Percentiles rank a stretch among this genome's conserved stretches.
Evolutionary conservation across 2,888 invertebrate genomes (phyloP).

Genomic region (Mylabris sibirica): DNA sequence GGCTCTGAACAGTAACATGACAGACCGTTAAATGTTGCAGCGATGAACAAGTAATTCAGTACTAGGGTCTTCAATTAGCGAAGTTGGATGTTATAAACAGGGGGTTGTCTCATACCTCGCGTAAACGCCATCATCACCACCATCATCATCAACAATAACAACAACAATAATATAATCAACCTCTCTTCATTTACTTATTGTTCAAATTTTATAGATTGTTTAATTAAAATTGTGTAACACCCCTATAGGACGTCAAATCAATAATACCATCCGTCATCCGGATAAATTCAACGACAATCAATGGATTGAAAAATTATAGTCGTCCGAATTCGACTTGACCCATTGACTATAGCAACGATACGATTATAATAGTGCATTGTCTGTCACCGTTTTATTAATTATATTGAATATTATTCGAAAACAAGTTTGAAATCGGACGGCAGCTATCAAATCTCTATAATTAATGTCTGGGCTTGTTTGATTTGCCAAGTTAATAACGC

Average conservation of each 20-base stretch:
- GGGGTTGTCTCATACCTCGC: slow-evolving; percentile 38
- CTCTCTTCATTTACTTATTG: not conserved
- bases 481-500: slow-evolving; percentile 65
- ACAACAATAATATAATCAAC: not conserved
- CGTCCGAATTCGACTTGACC: not conserved
- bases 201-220: not conserved
- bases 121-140: slow-evolving; percentile 46
- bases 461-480: slow-evolving; percentile 64
- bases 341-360: not conserved
- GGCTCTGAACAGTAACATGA: slow-evolving; percentile 52
- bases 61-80: slow-evolving; percentile 60
- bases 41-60: slow-evolving; percentile 61
- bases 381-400: not conserved
- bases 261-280: not conserved
- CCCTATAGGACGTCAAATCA: not conserved
- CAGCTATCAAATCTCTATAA: slow-evolving; percentile 58
- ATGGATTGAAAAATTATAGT: not conserved
- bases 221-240: not conserved
- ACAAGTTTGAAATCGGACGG: slow-evolving; percentile 48
- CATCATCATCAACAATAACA: not conserved
- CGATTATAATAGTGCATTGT: too few species aligned
- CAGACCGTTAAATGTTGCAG: slow-evolving; percentile 58
- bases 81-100: slow-evolving; percentile 56
- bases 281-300: not conserved
- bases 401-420: slow-evolving; percentile 40